Conservation (phyloP, 2,113 vertebrate species). For the Halichoeres trimaculatus region DNA sequence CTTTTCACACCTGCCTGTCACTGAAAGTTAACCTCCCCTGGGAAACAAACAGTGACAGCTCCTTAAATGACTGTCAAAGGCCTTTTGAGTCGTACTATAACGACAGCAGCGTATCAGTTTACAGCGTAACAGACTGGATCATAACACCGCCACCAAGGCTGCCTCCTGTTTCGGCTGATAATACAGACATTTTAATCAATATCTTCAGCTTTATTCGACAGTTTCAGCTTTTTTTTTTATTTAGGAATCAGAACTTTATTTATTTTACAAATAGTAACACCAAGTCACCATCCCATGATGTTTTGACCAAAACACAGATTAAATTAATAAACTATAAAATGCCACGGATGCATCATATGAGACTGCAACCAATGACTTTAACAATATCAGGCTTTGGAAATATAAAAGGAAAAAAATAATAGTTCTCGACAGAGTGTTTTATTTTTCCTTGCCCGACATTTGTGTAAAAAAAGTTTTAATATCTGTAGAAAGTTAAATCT, state of each 20-base stretch:
- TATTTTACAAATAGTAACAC: no score
- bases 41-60: background rate
- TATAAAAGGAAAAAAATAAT: no score
- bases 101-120: conserved; percentile 9
- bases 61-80: conserved; percentile 7
- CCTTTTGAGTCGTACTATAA: background rate
- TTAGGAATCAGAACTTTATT: conserved; percentile 22
- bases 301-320: no score
- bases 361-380: no score
- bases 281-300: no score
- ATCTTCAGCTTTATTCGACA: conserved; percentile 41
- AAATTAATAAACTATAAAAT: no score
- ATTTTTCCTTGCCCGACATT: no score
- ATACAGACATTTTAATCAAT: conserved; percentile 43
- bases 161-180: conserved; percentile 37
- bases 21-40: background rate
- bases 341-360: no score
- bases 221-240: conserved; percentile 51
- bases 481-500: no score
- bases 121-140: conserved; percentile 16
- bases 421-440: no score
- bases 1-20: background rate
- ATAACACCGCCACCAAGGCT: background rate
- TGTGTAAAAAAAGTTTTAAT: no score
- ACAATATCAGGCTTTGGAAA: no score